Evolutionary conservation across 1,140 invertebrate species (phyloP).

Genomic region (Thaumatotibia leucotreta): DNA sequence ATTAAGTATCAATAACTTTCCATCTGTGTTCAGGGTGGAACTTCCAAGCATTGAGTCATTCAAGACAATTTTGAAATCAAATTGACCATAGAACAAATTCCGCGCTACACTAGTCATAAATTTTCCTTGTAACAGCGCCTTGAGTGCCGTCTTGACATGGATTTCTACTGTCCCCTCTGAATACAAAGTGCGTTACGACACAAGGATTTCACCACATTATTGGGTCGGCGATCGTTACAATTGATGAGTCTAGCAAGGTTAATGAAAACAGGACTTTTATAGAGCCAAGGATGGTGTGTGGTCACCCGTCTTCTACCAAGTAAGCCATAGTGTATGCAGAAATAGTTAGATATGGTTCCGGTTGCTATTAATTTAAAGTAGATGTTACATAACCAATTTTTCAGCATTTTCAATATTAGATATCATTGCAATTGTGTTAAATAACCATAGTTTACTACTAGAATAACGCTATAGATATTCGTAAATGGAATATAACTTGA

Average conservation of each 20-base stretch:
- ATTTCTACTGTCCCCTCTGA: slow-evolving; percentile 66
- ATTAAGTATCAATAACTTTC: background rate
- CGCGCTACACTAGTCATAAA: slow-evolving; percentile 38
- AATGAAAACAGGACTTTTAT: slow-evolving; percentile 12
- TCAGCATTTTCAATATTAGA: background rate
- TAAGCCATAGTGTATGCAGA: background rate
- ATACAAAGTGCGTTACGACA: slow-evolving; percentile 69
- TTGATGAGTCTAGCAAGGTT: slow-evolving; percentile 7
- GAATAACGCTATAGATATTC: too few relatives aligned
- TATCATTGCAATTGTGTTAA: too few relatives aligned
- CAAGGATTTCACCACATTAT: slow-evolving; percentile 72
- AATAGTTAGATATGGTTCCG: background rate
- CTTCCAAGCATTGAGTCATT: background rate
- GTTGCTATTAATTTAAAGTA: background rate
- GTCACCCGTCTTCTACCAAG: background rate
- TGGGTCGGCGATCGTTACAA: slow-evolving; percentile 41
- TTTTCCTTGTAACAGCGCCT: slow-evolving; percentile 61
- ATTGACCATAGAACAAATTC: slow-evolving; percentile 6
- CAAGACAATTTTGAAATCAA: background rate
- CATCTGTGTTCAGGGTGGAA: background rate
- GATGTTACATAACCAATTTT: background rate
- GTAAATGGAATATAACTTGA: too few relatives aligned
- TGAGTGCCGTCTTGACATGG: slow-evolving; percentile 69
- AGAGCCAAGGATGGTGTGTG: slow-evolving; percentile 7
- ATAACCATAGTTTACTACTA: too few relatives aligned